These are phyloP conservation scores for Budorcas taxicolor DNA, from an alignment of 2,113 vertebrate genomes.

Conservation along the genomic window DNA sequence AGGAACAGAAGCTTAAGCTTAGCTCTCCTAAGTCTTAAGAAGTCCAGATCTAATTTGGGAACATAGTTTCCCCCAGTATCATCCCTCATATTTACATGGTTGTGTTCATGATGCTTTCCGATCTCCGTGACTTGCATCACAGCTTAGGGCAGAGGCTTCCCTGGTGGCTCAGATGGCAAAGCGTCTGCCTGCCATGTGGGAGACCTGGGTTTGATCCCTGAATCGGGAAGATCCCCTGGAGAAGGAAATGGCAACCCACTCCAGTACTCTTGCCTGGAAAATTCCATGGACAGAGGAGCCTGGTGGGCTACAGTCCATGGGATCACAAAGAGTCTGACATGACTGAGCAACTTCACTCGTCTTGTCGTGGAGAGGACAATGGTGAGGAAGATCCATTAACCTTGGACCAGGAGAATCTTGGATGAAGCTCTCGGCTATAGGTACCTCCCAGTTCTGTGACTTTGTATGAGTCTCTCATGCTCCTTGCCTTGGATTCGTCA, in stretches of 20 bases:
- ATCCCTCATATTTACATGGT: background rate
- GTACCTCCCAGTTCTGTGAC: background rate
- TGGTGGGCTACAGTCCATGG: background rate
- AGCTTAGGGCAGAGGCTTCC: background rate
- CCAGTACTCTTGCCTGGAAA: background rate
- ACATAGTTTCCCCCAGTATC: background rate
- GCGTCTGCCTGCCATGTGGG: background rate
- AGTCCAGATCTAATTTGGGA: background rate
- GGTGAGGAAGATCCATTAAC: background rate
- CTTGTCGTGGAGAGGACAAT: background rate
- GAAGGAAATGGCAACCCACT: background rate
- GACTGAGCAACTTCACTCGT: background rate
- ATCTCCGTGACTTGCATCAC: background rate
- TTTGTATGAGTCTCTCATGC: background rate
- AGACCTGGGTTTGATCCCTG: background rate
- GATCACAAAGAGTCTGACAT: fast-evolving
- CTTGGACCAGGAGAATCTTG: background rate
- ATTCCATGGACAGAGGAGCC: background rate
- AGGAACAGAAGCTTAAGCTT: background rate
- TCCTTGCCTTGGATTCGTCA: background rate
- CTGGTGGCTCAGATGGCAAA: background rate
- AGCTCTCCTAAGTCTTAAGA: background rate
- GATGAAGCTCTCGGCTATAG: background rate
- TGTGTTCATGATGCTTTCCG: background rate
- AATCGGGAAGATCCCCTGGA: background rate